Conservation (phyloP, 1,140 invertebrate genomes). For the Drosophila funebris region DNA sequence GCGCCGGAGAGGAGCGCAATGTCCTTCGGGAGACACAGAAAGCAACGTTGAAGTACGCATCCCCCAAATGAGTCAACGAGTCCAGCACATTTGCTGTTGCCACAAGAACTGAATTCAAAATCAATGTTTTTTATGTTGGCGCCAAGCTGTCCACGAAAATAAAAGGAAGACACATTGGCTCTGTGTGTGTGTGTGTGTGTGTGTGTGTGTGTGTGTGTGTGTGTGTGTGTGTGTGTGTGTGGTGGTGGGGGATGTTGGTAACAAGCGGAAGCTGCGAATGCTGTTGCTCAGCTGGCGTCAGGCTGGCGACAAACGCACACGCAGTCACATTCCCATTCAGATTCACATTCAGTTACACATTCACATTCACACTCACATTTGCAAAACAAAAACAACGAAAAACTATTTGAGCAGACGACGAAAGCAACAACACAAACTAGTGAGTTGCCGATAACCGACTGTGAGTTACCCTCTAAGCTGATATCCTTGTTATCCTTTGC, state of each 20-base stretch:
- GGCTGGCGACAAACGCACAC: slow-evolving; percentile 65
- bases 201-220: too few species aligned
- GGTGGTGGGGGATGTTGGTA: background rate
- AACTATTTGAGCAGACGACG: slow-evolving; percentile 55
- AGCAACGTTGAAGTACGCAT: slow-evolving; percentile 5
- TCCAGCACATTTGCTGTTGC: slow-evolving; percentile 30
- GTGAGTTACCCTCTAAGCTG: background rate
- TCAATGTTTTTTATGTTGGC: slow-evolving; percentile 77
- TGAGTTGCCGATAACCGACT: background rate
- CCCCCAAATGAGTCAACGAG: background rate
- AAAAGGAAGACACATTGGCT: slow-evolving; percentile 56
- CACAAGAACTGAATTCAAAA: slow-evolving; percentile 58
- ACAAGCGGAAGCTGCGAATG: slow-evolving; percentile 38
- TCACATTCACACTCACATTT: too few species aligned
- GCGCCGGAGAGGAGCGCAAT: background rate
- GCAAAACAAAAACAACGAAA: slow-evolving; percentile 45
- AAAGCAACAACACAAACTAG: slow-evolving; percentile 43
- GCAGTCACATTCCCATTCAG: slow-evolving; percentile 16
- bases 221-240: background rate
- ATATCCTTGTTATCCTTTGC: too few species aligned
- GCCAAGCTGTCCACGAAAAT: slow-evolving; percentile 73
- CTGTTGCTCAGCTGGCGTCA: slow-evolving; percentile 70
- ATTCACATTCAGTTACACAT: slow-evolving; percentile 23
- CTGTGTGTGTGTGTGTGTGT: background rate
- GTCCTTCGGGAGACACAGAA: background rate